A percentile compares a stretch with the other conserved stretches of the same genome.
phyloP scores from a whole-genome alignment of 2,113 vertebrate genomes.

The Tetrax tetrax region DNA sequence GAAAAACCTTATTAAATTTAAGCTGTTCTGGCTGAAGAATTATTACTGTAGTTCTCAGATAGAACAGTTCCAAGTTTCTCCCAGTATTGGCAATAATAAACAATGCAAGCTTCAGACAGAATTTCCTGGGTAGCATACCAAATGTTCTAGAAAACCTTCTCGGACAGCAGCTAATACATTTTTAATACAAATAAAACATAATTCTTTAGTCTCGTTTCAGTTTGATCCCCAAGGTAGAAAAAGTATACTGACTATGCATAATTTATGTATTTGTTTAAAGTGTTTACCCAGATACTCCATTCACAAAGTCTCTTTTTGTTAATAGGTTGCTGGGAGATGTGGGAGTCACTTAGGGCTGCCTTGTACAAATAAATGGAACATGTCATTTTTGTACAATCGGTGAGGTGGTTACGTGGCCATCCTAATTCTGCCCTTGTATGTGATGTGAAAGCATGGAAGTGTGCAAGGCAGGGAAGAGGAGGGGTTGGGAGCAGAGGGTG shows the following conservation, averaged over 20 bases:
- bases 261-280: slow-evolving; percentile 64
- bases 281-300: slow-evolving; percentile 41
- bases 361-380: slow-evolving; percentile 27
- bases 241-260: slow-evolving; percentile 18
- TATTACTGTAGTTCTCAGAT: slow-evolving; percentile 37
- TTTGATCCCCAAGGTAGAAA: slow-evolving; percentile 56
- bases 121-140: slow-evolving; percentile 64
- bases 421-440: background rate
- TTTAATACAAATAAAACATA: slow-evolving; percentile 67
- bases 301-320: slow-evolving; percentile 41
- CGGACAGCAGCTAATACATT: slow-evolving; percentile 62
- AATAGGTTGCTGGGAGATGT: slow-evolving; percentile 17
- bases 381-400: background rate
- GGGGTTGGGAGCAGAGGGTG: background rate
- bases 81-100: slow-evolving; percentile 52
- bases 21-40: slow-evolving; percentile 58
- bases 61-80: slow-evolving; percentile 19
- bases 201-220: slow-evolving; percentile 16
- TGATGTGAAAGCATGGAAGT: background rate
- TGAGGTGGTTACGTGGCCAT: background rate
- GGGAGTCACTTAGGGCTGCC: background rate
- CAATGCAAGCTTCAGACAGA: slow-evolving; percentile 42
- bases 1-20: slow-evolving; percentile 48
- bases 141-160: slow-evolving; percentile 54
- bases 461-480: background rate